These are phyloP conservation scores for Sarcophaga caerulescens DNA, from an alignment of 2,888 invertebrate genomes.

Conservation along the genomic window DNA sequence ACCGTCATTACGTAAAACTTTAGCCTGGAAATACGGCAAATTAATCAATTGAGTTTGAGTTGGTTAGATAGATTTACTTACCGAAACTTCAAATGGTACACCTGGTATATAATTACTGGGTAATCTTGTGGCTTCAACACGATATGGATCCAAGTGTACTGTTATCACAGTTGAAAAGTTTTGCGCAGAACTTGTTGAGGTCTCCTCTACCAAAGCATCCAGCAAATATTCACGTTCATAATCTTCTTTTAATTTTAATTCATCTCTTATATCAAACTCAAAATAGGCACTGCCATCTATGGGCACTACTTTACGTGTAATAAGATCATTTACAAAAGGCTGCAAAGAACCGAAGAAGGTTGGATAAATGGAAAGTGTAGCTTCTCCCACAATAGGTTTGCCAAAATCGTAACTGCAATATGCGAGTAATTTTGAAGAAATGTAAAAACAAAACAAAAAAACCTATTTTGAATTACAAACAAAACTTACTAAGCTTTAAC, in stretches of 20 bases:
- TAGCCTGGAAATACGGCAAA: conserved; percentile 82
- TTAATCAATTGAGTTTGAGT: no score
- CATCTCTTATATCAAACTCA: conserved; percentile 89
- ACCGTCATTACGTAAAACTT: conserved; percentile 88
- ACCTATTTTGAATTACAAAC: neutral
- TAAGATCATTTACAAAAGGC: conserved; percentile 80
- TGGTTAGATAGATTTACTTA: conserved; percentile 62
- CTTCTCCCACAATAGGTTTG: conserved; percentile 92
- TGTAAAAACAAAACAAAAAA: neutral
- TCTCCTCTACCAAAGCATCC: conserved; percentile 95
- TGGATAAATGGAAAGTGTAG: conserved; percentile 92
- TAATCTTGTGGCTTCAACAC: conserved; percentile 90
- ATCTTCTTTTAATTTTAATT: conserved; percentile 89
- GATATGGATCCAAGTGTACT: conserved; percentile 90
- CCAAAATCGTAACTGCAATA: conserved; percentile 82
- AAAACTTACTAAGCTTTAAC: conserved; percentile 82
- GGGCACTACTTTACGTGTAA: conserved; percentile 87
- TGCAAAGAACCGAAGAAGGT: conserved; percentile 84
- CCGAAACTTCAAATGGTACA: conserved; percentile 85
- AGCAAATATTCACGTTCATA: conserved; percentile 91
- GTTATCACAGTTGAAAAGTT: conserved; percentile 90
- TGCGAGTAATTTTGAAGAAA: neutral
- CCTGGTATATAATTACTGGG: conserved; percentile 96
- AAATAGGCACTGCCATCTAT: conserved; percentile 86
- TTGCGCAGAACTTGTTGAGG: conserved; percentile 90